Evolutionary conservation across 1,140 invertebrate genomes (phyloP).

Genomic region (Drosophila chauvacae): DNA sequence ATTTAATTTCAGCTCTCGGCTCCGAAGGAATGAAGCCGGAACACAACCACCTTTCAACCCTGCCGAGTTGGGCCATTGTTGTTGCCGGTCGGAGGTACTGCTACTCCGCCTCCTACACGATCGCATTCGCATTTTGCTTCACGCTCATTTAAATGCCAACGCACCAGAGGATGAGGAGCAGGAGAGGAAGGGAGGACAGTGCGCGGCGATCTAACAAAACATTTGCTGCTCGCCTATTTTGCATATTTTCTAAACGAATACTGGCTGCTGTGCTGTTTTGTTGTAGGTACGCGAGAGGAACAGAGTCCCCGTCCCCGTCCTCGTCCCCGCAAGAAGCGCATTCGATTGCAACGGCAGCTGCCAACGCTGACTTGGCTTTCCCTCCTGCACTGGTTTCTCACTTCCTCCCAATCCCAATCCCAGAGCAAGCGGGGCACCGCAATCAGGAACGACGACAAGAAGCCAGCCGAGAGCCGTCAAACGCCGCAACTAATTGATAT

Average conservation of each 20-base stretch:
- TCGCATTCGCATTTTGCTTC: conserved; percentile 50
- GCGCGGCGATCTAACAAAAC: conserved; percentile 28
- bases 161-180: conserved; percentile 31
- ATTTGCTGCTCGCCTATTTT: conserved; percentile 56
- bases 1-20: conserved; percentile 62
- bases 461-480: conserved; percentile 57
- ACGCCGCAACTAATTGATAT: conserved; percentile 79
- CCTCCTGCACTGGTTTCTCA: conserved; percentile 63
- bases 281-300: conserved; percentile 29
- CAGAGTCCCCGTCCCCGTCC: not conserved
- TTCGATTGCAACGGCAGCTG: conserved; percentile 67
- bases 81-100: conserved; percentile 1
- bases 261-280: conserved; percentile 4
- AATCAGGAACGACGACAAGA: conserved; percentile 44
- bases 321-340: conserved; percentile 48
- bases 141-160: conserved; percentile 67
- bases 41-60: conserved; percentile 75
- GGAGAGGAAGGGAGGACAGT: conserved; percentile 4
- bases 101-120: conserved; percentile 27
- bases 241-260: conserved; percentile 73
- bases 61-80: conserved; percentile 28
- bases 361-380: conserved; percentile 43
- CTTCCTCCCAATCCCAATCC: conserved; percentile 49
- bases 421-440: conserved; percentile 13
- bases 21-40: conserved; percentile 50